Evolutionary conservation across 2,888 invertebrate species (phyloP), one percentile per base, ranked within the genome.

Genomic region (Lasioglossum vierecki): DNA sequence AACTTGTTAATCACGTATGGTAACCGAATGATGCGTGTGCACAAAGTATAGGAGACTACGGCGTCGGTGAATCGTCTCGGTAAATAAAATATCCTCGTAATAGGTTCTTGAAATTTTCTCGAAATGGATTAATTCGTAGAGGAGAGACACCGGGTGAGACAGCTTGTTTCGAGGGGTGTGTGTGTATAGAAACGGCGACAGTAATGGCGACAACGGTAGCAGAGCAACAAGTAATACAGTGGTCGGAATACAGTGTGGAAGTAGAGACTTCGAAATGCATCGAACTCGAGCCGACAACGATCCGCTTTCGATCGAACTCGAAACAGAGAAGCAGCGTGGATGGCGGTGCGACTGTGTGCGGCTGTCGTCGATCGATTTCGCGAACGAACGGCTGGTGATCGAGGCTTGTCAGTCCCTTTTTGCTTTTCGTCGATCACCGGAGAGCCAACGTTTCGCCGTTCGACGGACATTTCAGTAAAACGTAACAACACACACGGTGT

Each of bases 181-280:
- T 85, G 66, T 63, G 60, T 30, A 15, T 63, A 13, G 83, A 53
- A 86, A 53, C 83, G 71, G 60, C 71, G 53, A 82, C 53, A 63
- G 84, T 85, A 71, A 78, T 76, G 80, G 74, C 84, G 75, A 44
- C 85, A 84, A 77, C 76, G 49, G 80, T 72, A 73, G 84, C 82
- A 76, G 68, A 41, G 82, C 57, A 79, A 78, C 84, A 88, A 88
- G 78, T 39, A 68, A 77, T 53, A 82, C 72, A 88, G 91, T 93
- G 91, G 92, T 93, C 92, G 92, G 93, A 95, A 94, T 94, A 93
- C 92, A 94, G 94, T 94, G 95, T 95, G 95, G 94, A 95, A 95
- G 94, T 94, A 91, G 92, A 94, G 93, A 93, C 92, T 91, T 91
- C 90, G 91, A 86, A 85, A 87, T 84, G 87, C 85, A 88, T 90